Evolutionary conservation across 2,113 vertebrate genomes (phyloP), one percentile per base, ranked within the genome.

Genomic region (Siniperca knerii): DNA sequence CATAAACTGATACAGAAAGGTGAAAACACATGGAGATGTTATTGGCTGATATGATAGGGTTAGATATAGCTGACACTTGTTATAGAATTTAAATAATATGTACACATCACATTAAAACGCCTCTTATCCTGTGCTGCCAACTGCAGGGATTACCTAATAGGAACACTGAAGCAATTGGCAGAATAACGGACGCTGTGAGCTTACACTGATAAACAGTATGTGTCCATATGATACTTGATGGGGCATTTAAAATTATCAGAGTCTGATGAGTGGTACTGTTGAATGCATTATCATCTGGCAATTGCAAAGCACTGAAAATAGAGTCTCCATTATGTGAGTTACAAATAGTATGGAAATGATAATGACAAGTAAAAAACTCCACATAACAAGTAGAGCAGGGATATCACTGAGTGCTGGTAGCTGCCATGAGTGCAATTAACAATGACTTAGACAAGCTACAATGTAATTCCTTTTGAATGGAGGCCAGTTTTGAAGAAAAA

Each of bases 401-500:
- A 70, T 83, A 84, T 86, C 68, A 64, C 37, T 77, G 74, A 81
- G 75, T 84, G 25, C 64, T 70, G 62, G 65, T 80, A 69, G 79
- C 69, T 88, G 78, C 90, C 81, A 70, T 84, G 35, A 86, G 71
- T 50, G 78, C 84, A 93, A 92, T 94, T 93, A 93, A 90, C 88
- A 83, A 84, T 60, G 73, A 85, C 83, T 91, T 84, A 90, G 92
- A 94, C 91, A 90, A 94, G 87, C 85, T 84, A 77, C 82, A 77
- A 10, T 84, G 79, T 91, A 92, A 87, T 92, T 91, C 83, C 80
- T 93, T 90, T 89, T 90, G 90, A 95, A 86, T 57, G 64, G 48
- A 33, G 57, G 93, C 91, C 92, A 93, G 85, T 77, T 86, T 85
- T 61, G 18, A 79, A 76, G 60, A 33, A 75, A 71, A 71, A 90